phyloP scores from a whole-genome alignment of 2,888 invertebrate species.

The Nezara viridula region DNA sequence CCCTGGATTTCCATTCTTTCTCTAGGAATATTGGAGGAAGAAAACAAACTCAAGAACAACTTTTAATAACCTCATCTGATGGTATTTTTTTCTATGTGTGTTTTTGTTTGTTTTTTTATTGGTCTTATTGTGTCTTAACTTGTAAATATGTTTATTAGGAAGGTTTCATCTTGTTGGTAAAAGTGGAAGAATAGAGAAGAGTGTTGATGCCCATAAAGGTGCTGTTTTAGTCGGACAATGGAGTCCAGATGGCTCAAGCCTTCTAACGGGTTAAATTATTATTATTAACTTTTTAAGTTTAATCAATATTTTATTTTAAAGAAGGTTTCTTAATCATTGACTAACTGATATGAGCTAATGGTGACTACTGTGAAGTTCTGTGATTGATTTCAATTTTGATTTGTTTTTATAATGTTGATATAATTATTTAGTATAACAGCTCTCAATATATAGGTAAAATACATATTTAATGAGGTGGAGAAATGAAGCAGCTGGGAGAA shows the following conservation, averaged over 20 bases:
- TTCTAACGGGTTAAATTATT: constrained; percentile 80
- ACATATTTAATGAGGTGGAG: too few species aligned
- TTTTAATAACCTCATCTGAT: constrained; percentile 89
- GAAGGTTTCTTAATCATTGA: background rate
- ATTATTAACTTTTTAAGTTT: background rate
- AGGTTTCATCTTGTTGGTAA: constrained; percentile 91
- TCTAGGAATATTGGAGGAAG: constrained; percentile 72
- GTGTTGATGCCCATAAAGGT: constrained; percentile 91
- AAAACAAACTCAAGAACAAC: constrained; percentile 78
- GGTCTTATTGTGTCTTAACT: background rate
- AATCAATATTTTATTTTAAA: background rate
- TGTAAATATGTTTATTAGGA: constrained; percentile 69
- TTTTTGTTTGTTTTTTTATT: background rate
- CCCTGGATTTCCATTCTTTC: constrained; percentile 92
- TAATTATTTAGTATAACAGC: too few species aligned
- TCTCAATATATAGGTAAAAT: too few species aligned
- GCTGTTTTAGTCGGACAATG: constrained; percentile 91
- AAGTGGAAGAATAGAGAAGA: constrained; percentile 92
- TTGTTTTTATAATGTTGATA: too few species aligned
- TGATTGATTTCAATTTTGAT: too few species aligned
- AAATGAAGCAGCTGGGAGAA: too few species aligned
- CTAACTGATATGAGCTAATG: background rate
- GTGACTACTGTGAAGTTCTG: background rate
- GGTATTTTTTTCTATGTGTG: constrained; percentile 73
- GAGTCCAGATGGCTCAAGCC: constrained; percentile 96